Evolutionary conservation across 2,888 invertebrate species (phyloP).

Genomic region (Oscheius sp.): DNA sequence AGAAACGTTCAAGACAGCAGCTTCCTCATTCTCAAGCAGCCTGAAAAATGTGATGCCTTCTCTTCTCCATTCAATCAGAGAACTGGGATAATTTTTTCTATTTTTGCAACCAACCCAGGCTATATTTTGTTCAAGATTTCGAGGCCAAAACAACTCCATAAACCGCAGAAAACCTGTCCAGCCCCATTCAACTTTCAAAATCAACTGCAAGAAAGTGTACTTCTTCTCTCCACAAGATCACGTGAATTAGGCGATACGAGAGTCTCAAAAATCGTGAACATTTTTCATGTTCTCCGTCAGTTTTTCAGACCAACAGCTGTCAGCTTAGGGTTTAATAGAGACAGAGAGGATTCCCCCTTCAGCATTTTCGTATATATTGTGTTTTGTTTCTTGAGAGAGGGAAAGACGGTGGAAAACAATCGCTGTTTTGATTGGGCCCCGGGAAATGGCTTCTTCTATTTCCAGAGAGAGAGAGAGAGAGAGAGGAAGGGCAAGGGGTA

Average conservation of each 20-base stretch:
- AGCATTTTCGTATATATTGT: neutral
- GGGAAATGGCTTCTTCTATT: neutral
- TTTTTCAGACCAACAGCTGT: neutral
- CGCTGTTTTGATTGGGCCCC: neutral
- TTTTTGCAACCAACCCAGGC: neutral
- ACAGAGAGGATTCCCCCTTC: neutral
- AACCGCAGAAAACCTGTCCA: constrained; percentile 3
- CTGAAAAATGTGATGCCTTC: constrained; percentile 38
- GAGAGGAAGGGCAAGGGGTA: no score
- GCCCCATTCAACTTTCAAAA: neutral
- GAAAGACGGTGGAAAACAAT: neutral
- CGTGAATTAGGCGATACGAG: no score
- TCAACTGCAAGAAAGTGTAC: no score
- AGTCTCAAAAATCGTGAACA: no score
- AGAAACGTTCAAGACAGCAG: constrained; percentile 65
- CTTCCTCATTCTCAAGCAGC: constrained; percentile 59
- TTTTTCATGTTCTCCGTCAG: neutral
- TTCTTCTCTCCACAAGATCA: no score
- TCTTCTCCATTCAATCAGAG: neutral
- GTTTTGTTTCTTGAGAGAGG: neutral
- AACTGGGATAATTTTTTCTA: neutral
- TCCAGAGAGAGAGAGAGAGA: neutral
- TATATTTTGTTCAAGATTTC: no score
- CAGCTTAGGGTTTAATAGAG: no score
- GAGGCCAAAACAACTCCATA: neutral